Base-by-base conservation (phyloP, 1,140 invertebrate species). In the Cotesia chilonis region DNA sequence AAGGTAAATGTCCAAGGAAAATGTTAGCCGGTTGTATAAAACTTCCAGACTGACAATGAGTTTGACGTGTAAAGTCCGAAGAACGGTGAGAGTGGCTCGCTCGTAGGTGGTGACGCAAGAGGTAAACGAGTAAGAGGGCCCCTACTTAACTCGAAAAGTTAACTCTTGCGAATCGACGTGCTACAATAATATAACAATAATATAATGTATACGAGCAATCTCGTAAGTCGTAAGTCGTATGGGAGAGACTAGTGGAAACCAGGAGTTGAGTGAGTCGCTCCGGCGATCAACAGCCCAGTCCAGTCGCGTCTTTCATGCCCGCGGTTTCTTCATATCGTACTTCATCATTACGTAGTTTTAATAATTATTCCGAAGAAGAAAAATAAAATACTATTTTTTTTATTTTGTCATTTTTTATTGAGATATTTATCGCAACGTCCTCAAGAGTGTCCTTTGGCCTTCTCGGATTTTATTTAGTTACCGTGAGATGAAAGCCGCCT, bases 151-250 rank as follows among this genome's bases (percentile, higher is more conserved):
- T 28, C 28, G 14, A 17, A 57, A 57, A 57, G 41, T 65, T 14
- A 35, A 55, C n/a, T 52, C 66, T 68, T 68, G 66, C 66, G 35
- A 68, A 68, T 68, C 38, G 14, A 41, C 64, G 47, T 20, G 64
- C 38, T 14, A 52, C 41, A 41, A 41, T 55, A 20, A 20, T 14
- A 20, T 55, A 55, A 17, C 1, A 55, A 14, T 12, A 17, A 55
- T 4, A 14, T 55, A 55, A 55, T 59, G 57, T 59, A 59, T 17
- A 9, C 17, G n/a, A 28, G 57, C 4, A 9, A 20, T 20, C 57
- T 59, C 20, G 20, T 17, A 17, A 28, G 17, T 9, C 9, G 20
- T 20, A 47, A 10, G 10, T 6, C 7, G 41, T 9, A 47, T 47
- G 41, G 41, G 41, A 47, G 10, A 47, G 41, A 47, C 41, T 10